A percentile compares a stretch with the other conserved stretches of the same genome.
These are phyloP conservation scores for Clunio marinus DNA, from an alignment of 2,888 invertebrate species.

Conservation along the genomic window DNA sequence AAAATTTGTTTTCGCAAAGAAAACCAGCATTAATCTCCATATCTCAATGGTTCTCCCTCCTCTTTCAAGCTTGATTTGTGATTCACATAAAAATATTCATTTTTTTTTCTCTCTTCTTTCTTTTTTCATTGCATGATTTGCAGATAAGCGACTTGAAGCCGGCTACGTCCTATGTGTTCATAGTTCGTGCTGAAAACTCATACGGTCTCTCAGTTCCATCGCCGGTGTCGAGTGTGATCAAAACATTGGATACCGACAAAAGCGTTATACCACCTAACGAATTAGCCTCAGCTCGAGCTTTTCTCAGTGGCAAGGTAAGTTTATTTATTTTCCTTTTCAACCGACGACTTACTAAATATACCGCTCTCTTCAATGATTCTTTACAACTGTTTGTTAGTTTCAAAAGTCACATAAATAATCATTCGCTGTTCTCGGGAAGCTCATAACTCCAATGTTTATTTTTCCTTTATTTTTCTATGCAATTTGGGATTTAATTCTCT, in stretches of 20 bases:
- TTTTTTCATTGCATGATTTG: too few species aligned
- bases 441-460: constrained; percentile 30
- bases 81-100: not conserved
- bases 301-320: constrained; percentile 51
- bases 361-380: too few species aligned
- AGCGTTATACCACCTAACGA: constrained; percentile 50
- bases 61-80: too few species aligned
- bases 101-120: too few species aligned
- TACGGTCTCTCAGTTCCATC: constrained; percentile 82
- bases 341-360: too few species aligned
- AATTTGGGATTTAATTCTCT: not conserved
- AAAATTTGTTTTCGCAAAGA: constrained; percentile 14
- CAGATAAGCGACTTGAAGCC: constrained; percentile 65
- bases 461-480: not conserved
- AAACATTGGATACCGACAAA: constrained; percentile 55
- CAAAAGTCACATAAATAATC: not conserved
- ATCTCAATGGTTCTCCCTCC: not conserved
- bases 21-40: not conserved
- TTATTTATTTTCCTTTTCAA: constrained; percentile 5
- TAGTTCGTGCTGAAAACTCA: constrained; percentile 79
- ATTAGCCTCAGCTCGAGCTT: constrained; percentile 49
- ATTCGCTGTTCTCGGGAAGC: not conserved
- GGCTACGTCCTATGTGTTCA: constrained; percentile 77
- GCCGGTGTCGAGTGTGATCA: constrained; percentile 65
- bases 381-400: too few species aligned